These are phyloP conservation scores for Eupeodes corollae DNA, from an alignment of 1,140 invertebrate species.

Conservation along the genomic window DNA sequence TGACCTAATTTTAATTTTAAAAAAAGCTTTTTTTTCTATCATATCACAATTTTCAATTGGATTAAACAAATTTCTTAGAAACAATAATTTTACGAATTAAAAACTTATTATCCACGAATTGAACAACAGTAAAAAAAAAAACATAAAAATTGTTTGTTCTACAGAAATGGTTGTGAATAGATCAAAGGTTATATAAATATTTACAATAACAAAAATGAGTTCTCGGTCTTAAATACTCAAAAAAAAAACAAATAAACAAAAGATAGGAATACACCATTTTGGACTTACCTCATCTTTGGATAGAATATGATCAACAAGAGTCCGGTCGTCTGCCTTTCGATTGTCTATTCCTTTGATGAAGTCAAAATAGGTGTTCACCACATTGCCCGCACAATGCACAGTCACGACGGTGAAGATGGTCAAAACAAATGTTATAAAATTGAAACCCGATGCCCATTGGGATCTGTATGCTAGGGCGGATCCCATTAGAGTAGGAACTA, in stretches of 20 bases:
- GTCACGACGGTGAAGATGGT: slow-evolving; percentile 77
- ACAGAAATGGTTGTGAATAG: neutral
- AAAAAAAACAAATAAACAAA: too few relatives aligned
- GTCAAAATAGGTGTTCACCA: slow-evolving; percentile 95
- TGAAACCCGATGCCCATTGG: slow-evolving; percentile 57
- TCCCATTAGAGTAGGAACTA: slow-evolving; percentile 72
- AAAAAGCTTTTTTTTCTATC: too few relatives aligned
- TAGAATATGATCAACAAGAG: slow-evolving; percentile 81
- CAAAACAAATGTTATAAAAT: slow-evolving; percentile 61
- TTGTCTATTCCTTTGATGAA: slow-evolving; percentile 88
- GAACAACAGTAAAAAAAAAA: neutral
- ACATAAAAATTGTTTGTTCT: neutral
- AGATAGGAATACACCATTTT: too few relatives aligned
- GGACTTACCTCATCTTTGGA: slow-evolving; percentile 36
- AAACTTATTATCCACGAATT: too few relatives aligned
- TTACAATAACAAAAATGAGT: neutral
- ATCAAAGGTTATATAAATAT: neutral
- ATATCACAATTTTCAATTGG: too few relatives aligned
- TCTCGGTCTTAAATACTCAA: neutral
- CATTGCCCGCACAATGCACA: slow-evolving; percentile 89
- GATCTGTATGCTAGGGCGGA: slow-evolving; percentile 75
- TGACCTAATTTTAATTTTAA: too few relatives aligned
- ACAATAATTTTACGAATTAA: too few relatives aligned
- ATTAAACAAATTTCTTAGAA: too few relatives aligned
- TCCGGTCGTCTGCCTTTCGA: slow-evolving; percentile 83